A percentile compares a stretch with the other conserved stretches of the same genome.
phyloP scores from a whole-genome alignment of 2,888 invertebrate genomes.

The Schizaphis graminum region DNA sequence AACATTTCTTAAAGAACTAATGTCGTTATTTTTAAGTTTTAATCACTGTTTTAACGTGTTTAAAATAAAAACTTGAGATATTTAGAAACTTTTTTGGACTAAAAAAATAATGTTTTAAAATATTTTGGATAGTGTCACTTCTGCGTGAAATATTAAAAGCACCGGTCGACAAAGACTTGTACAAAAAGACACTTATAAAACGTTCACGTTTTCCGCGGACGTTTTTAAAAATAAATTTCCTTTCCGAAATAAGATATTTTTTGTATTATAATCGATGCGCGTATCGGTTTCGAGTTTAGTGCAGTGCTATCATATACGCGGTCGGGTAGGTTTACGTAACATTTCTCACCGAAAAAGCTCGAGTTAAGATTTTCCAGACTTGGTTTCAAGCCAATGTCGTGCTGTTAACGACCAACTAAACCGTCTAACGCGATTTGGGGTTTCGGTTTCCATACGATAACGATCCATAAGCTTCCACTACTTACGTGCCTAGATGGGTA shows the following conservation, averaged over 20 bases:
- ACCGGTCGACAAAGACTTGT: background rate
- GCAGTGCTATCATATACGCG: background rate
- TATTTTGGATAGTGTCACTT: background rate
- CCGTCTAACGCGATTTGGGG: slow-evolving; percentile 13
- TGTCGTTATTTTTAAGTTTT: slow-evolving; percentile 46
- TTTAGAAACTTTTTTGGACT: slow-evolving; percentile 23
- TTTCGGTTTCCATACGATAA: slow-evolving; percentile 30
- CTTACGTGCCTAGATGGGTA: slow-evolving; percentile 25
- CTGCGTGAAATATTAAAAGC: slow-evolving; percentile 22
- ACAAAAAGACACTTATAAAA: background rate
- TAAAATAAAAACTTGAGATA: slow-evolving; percentile 15
- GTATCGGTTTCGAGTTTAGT: slow-evolving; percentile 20
- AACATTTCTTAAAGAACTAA: background rate
- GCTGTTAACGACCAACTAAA: slow-evolving; percentile 26
- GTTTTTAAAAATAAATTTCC: background rate
- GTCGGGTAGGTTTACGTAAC: background rate
- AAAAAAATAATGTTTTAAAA: background rate
- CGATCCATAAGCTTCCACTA: background rate
- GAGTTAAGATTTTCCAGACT: slow-evolving; percentile 1
- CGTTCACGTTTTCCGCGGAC: background rate
- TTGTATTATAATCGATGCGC: background rate
- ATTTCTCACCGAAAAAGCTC: background rate
- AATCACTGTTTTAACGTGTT: slow-evolving; percentile 20
- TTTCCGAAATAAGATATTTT: background rate
- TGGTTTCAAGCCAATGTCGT: background rate